These are phyloP conservation scores for Caenorhabditis japonica DNA, from an alignment of 2,888 invertebrate genomes.

Conservation along the genomic window DNA sequence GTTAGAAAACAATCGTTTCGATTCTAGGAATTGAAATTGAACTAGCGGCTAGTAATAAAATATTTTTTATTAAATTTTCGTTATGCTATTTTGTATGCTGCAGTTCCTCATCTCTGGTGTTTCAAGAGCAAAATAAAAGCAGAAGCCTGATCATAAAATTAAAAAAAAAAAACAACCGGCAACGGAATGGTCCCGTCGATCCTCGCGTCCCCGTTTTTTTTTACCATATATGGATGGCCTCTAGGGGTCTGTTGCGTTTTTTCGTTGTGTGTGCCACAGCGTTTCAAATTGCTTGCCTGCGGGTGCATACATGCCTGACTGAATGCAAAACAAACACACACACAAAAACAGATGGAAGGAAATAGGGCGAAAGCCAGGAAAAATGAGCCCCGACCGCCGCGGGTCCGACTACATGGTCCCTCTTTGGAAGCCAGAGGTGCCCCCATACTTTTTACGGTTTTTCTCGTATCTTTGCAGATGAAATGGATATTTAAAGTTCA, in stretches of 20 bases:
- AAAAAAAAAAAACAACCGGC: too few species aligned
- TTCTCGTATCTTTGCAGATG: too few species aligned
- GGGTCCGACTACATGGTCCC: slow-evolving; percentile 51
- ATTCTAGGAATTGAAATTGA: too few species aligned
- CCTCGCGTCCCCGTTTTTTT: slow-evolving; percentile 19
- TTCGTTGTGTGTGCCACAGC: slow-evolving; percentile 45
- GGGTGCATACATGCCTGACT: slow-evolving; percentile 54
- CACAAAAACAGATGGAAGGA: slow-evolving; percentile 56
- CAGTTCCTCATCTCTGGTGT: too few species aligned
- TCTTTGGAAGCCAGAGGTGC: slow-evolving; percentile 13
- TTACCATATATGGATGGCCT: slow-evolving; percentile 49
- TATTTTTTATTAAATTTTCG: too few species aligned
- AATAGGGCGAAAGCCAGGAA: slow-evolving; percentile 51
- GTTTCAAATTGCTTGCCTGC: slow-evolving; percentile 59
- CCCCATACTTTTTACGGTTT: neutral
- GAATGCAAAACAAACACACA: slow-evolving; percentile 57
- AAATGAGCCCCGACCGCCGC: slow-evolving; percentile 48
- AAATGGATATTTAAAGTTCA: too few species aligned
- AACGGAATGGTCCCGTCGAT: too few species aligned
- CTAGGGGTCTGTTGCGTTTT: slow-evolving; percentile 52
- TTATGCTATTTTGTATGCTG: too few species aligned
- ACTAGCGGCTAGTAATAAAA: too few species aligned
- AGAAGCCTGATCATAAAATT: too few species aligned
- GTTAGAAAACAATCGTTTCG: too few species aligned
- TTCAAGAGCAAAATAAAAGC: too few species aligned